A percentile compares a stretch with the other conserved stretches of the same genome.
Conservation (phyloP, 1,140 invertebrate species). For the Drosophila dunni region DNA sequence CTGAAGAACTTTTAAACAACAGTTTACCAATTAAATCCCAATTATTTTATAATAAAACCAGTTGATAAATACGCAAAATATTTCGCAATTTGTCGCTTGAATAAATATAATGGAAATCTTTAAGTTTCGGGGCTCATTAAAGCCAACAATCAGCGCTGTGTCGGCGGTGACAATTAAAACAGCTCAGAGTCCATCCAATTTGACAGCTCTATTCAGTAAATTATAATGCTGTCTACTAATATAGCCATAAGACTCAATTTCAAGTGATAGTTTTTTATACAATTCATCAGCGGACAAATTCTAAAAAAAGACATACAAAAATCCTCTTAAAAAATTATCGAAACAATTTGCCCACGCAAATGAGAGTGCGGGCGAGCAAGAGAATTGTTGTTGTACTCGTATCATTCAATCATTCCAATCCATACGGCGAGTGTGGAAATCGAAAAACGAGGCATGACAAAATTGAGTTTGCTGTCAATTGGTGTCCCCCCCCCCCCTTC, state of each 20-base stretch:
- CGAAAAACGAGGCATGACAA: slow-evolving; percentile 60
- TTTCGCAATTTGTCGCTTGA: too few relatives aligned
- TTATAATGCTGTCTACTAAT: slow-evolving; percentile 23
- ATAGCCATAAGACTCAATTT: slow-evolving; percentile 47
- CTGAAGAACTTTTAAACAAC: too few relatives aligned
- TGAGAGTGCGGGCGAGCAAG: slow-evolving; percentile 46
- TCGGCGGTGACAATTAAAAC: background rate
- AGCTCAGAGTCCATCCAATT: background rate
- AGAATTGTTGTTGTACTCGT: background rate
- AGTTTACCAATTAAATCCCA: too few relatives aligned
- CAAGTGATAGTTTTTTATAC: slow-evolving; percentile 43
- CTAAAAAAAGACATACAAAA: slow-evolving; percentile 23
- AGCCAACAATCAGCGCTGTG: background rate
- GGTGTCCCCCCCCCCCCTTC: slow-evolving; percentile 5
- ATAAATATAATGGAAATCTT: too few relatives aligned
- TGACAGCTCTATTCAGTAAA: slow-evolving; percentile 33
- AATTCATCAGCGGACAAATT: slow-evolving; percentile 45
- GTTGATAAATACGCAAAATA: too few relatives aligned
- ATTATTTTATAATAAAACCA: too few relatives aligned
- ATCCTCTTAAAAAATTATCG: slow-evolving; percentile 63
- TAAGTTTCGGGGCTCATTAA: too few relatives aligned
- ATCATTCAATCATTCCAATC: background rate
- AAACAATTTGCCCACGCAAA: slow-evolving; percentile 61
- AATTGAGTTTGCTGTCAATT: slow-evolving; percentile 62
- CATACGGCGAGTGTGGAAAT: slow-evolving; percentile 41